Conservation (phyloP, 2,888 invertebrate genomes). For the Abrostola tripartita region DNA sequence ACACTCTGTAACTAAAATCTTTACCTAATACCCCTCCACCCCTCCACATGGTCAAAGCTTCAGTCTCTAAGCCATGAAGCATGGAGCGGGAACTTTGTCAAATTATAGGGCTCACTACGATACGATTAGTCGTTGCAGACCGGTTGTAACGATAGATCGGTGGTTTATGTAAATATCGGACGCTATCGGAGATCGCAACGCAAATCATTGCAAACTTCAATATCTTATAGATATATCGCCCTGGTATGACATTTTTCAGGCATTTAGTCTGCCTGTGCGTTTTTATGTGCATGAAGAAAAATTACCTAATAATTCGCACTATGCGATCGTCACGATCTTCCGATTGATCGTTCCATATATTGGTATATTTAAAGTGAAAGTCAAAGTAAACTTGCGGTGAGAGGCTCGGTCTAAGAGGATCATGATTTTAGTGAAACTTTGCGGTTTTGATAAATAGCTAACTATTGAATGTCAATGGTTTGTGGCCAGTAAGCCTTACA, state of each 20-base stretch:
- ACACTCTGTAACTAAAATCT: constrained; percentile 4
- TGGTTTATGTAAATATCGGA: no score
- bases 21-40: not conserved
- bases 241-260: no score
- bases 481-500: constrained; percentile 15
- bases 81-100: constrained; percentile 50
- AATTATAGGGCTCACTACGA: constrained; percentile 40
- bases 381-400: constrained; percentile 54
- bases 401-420: constrained; percentile 54
- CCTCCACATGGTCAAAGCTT: constrained; percentile 1
- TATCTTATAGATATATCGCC: no score
- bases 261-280: no score
- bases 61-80: constrained; percentile 39
- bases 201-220: no score
- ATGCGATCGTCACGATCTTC: no score
- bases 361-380: constrained; percentile 42
- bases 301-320: no score
- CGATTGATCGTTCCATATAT: no score
- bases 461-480: constrained; percentile 36
- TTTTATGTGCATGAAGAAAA: no score
- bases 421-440: constrained; percentile 52
- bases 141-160: no score
- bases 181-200: no score
- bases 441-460: constrained; percentile 49
- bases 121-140: no score